Base-by-base conservation (phyloP, 2,113 vertebrate species). In the Solenodon paradoxus region DNA sequence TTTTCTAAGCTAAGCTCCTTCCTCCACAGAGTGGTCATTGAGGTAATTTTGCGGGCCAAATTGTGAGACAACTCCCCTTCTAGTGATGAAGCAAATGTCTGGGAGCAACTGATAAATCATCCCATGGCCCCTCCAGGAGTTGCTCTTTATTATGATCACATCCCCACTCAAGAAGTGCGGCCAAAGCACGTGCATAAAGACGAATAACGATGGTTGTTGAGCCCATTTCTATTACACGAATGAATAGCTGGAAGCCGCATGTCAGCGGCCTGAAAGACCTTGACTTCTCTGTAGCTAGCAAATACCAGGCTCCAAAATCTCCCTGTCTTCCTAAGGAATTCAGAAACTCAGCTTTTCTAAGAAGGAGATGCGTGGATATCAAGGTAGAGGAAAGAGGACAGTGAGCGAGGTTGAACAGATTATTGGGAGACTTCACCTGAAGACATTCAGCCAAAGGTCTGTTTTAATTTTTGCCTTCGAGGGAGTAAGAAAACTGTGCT, bases 381-480 rank as follows among this genome's bases (percentile, higher is more conserved):
- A 85, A 87, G 63, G 17, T 78, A 16, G 4, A 82, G 68, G 66
- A 53, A 97, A 22, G 74, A 77, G 40, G 85, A 94, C 22, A 59
- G 30, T n/a, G 22, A 93, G 90, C 12, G 9, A 89, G 83, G 35
- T 77, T 51, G 90, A 92, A 94, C 59, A 77, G 35, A 80, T 93
- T 93, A 53, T 61, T 71, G 35, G 9, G 19, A 40, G 24, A 30
- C 92, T 88, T 94, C 11, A 63, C 17, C 35, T 84, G 38, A 9
- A 66, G 3, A 87, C 90, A 32, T 55, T 20, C 45, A 79, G 35
- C 17, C 42, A 92, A 74, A 42, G 6, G 13, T 30, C 0, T 80
- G 0, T 92, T 87, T 97, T 0, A 16, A 81, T 79, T 96, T 98
- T 97, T 96, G 55, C 72, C 53, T 5, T 1, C 45, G 72, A 92